phyloP scores from a whole-genome alignment of 2,113 vertebrate species.

The Piaya cayana region DNA sequence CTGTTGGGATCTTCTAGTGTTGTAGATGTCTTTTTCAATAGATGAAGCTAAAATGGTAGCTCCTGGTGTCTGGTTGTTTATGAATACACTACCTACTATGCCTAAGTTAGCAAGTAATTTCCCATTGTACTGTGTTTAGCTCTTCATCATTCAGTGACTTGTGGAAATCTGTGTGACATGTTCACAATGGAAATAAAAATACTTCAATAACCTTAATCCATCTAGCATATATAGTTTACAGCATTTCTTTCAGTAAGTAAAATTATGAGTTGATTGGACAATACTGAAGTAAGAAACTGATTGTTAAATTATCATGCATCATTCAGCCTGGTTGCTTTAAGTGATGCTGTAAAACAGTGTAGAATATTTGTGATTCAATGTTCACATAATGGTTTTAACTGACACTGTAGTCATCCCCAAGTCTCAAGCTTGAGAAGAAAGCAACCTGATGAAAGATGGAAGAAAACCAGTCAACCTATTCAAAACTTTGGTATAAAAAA shows the following conservation, averaged over 20 bases:
- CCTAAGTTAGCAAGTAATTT: not conserved
- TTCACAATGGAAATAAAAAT: slow-evolving; percentile 37
- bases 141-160: not conserved
- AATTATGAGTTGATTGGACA: slow-evolving; percentile 5
- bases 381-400: not conserved
- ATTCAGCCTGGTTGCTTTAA: not conserved
- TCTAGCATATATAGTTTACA: not conserved
- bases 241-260: slow-evolving; percentile 10
- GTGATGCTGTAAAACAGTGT: not conserved
- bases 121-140: not conserved
- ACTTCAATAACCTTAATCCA: not conserved
- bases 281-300: not conserved
- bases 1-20: not conserved
- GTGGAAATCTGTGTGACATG: not conserved
- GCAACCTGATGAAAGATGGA: not conserved
- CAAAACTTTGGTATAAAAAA: not conserved
- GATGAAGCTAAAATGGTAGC: not conserved
- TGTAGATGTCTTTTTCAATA: not conserved
- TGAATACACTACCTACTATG: not conserved
- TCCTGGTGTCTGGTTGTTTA: not conserved
- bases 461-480: not conserved
- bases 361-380: not conserved
- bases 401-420: not conserved
- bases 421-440: not conserved
- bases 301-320: not conserved